A percentile compares a stretch with the other conserved stretches of the same genome.
These are phyloP conservation scores for Oreocharis arfaki DNA, from an alignment of 2,113 vertebrate species.

Conservation along the genomic window DNA sequence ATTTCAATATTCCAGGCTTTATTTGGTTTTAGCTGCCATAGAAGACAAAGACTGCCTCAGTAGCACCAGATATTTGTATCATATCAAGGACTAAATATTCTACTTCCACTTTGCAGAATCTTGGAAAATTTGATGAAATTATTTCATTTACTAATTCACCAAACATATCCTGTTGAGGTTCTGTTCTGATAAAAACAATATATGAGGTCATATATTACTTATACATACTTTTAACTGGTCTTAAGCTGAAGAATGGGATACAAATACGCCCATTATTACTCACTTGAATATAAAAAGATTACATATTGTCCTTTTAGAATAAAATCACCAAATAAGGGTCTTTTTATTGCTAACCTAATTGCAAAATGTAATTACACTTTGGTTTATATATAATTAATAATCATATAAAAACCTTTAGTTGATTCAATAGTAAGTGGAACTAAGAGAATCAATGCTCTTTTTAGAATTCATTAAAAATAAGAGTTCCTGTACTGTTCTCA, in stretches of 20 bases:
- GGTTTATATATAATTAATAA: constrained; percentile 12
- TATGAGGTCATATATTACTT: not conserved
- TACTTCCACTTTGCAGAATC: not conserved
- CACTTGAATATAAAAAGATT: not conserved
- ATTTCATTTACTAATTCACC: not conserved
- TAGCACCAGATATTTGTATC: not conserved
- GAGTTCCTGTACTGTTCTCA: not conserved
- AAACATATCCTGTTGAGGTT: not conserved
- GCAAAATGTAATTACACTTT: constrained; percentile 16
- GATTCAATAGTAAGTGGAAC: not conserved
- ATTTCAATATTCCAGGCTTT: not conserved
- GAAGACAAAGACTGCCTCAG: not conserved
- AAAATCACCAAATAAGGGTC: not conserved
- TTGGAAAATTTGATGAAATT: not conserved
- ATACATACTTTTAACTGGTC: not conserved
- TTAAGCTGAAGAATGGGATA: not conserved
- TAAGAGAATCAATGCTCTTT: not conserved
- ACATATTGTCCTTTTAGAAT: not conserved
- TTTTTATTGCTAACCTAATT: not conserved
- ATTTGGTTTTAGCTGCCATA: not conserved
- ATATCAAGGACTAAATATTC: not conserved
- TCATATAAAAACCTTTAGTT: not conserved
- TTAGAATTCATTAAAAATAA: not conserved
- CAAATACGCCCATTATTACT: not conserved
- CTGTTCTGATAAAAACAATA: not conserved